phyloP scores from a whole-genome alignment of 1,140 invertebrate genomes.

The Chironomus striatipennis region DNA sequence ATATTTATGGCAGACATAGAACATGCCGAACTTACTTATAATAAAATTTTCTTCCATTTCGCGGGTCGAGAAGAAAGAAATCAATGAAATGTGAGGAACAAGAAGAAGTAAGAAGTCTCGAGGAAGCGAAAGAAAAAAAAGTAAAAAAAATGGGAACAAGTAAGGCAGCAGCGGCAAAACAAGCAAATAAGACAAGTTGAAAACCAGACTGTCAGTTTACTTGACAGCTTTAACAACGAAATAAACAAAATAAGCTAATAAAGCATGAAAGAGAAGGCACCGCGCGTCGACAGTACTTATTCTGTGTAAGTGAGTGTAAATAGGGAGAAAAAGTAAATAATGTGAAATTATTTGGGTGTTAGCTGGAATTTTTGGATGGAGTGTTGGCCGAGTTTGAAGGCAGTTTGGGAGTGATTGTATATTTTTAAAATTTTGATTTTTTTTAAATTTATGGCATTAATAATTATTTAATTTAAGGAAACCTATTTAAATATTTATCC shows the following conservation, averaged over 20 bases:
- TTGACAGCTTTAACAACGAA: slow-evolving; percentile 21
- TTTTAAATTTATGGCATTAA: too few species aligned
- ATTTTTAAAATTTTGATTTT: too few species aligned
- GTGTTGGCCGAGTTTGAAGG: too few species aligned
- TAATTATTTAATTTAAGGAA: too few species aligned
- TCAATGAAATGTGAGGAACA: not conserved
- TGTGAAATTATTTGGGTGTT: too few species aligned
- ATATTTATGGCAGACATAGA: not conserved
- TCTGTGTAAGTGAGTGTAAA: too few species aligned
- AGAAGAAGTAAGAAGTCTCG: slow-evolving; percentile 1
- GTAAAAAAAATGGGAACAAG: too few species aligned
- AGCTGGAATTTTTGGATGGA: too few species aligned
- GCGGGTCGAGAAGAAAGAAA: not conserved
- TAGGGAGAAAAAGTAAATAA: too few species aligned
- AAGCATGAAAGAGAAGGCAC: slow-evolving; percentile 1
- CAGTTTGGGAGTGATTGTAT: too few species aligned
- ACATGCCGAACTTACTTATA: not conserved
- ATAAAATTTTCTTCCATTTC: too few species aligned
- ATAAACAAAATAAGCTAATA: slow-evolving; percentile 23
- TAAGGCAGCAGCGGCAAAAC: not conserved
- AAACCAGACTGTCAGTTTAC: slow-evolving; percentile 21
- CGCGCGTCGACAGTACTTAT: not conserved
- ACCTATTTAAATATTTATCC: too few species aligned
- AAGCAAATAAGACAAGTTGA: slow-evolving; percentile 17
- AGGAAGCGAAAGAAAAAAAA: not conserved